Evolutionary conservation across 2,113 vertebrate genomes (phyloP).

Genomic region (Phocoena sinus): DNA sequence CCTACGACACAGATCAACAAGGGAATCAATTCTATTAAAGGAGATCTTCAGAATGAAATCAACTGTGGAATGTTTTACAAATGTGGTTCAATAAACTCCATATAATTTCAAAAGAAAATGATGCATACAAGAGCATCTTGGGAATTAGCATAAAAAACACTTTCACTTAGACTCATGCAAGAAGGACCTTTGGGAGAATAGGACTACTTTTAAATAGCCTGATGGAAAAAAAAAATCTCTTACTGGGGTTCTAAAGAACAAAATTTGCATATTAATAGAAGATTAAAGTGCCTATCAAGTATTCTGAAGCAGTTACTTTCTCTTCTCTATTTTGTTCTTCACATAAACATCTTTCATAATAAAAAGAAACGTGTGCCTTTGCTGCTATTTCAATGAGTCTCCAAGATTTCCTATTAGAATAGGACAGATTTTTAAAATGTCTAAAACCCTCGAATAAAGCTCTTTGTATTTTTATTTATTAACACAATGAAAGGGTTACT

Average conservation of each 20-base stretch:
- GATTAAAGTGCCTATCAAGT: constrained; percentile 82
- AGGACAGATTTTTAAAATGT: constrained; percentile 70
- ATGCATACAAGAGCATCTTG: constrained; percentile 69
- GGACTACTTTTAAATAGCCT: constrained; percentile 78
- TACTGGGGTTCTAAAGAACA: constrained; percentile 79
- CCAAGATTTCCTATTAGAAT: constrained; percentile 75
- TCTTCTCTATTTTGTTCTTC: constrained; percentile 79
- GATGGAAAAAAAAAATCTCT: constrained; percentile 66
- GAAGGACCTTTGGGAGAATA: constrained; percentile 79
- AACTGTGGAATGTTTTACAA: constrained; percentile 84
- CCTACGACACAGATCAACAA: constrained; percentile 68
- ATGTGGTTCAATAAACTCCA: constrained; percentile 80
- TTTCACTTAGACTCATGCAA: constrained; percentile 79
- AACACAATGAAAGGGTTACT: constrained; percentile 73
- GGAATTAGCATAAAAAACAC: constrained; percentile 80
- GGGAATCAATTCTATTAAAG: constrained; percentile 76
- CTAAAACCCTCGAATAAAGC: constrained; percentile 65
- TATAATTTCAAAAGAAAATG: constrained; percentile 81
- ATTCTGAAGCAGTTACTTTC: constrained; percentile 79
- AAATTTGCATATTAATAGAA: constrained; percentile 85
- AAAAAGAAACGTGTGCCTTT: constrained; percentile 76
- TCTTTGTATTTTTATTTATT: constrained; percentile 69
- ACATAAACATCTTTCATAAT: constrained; percentile 79
- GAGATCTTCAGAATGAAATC: constrained; percentile 81
- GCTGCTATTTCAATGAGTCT: constrained; percentile 70